Percentiles rank a stretch among this genome's conserved stretches.
phyloP scores from a whole-genome alignment of 2,888 invertebrate species.

The Cerastoderma edule region DNA sequence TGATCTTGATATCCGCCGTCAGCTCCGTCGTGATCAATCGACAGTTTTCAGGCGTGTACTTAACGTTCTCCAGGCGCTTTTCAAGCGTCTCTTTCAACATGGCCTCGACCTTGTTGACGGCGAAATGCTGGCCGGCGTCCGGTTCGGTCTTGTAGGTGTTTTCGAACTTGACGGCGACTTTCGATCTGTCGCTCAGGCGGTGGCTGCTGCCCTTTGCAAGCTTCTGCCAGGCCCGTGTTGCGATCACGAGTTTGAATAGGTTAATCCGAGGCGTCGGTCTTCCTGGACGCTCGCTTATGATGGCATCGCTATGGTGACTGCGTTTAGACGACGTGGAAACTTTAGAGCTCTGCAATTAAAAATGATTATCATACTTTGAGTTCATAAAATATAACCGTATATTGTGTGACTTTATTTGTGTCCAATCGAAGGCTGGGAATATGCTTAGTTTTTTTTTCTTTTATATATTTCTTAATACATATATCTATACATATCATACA shows the following conservation, averaged over 20 bases:
- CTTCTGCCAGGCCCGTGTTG: conserved; percentile 73
- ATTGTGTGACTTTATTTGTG: too few relatives aligned
- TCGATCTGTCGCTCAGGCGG: conserved; percentile 30
- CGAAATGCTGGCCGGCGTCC: conserved; percentile 65
- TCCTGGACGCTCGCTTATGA: conserved; percentile 41
- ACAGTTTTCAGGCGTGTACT: conserved; percentile 67
- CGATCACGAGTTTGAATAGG: conserved; percentile 72
- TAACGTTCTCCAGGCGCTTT: conserved; percentile 62
- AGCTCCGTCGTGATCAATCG: conserved; percentile 69
- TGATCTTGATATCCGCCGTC: conserved; percentile 68
- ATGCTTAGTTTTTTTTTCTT: too few relatives aligned
- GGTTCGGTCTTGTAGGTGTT: conserved; percentile 77
- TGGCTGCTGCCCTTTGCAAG: conserved; percentile 61
- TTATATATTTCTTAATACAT: too few relatives aligned
- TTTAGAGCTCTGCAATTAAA: conserved; percentile 47
- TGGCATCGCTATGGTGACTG: conserved; percentile 44
- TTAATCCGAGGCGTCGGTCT: conserved; percentile 60
- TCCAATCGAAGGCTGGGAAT: too few relatives aligned
- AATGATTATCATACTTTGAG: background rate
- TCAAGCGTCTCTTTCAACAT: conserved; percentile 68
- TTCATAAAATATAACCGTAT: too few relatives aligned
- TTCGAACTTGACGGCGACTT: conserved; percentile 62
- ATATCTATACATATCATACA: too few relatives aligned
- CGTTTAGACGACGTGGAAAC: conserved; percentile 38
- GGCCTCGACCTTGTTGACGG: conserved; percentile 64